Percentiles rank a stretch among this genome's conserved stretches.
phyloP scores from a whole-genome alignment of 2,797 vertebrate genomes.

The Miichthys miiuy region DNA sequence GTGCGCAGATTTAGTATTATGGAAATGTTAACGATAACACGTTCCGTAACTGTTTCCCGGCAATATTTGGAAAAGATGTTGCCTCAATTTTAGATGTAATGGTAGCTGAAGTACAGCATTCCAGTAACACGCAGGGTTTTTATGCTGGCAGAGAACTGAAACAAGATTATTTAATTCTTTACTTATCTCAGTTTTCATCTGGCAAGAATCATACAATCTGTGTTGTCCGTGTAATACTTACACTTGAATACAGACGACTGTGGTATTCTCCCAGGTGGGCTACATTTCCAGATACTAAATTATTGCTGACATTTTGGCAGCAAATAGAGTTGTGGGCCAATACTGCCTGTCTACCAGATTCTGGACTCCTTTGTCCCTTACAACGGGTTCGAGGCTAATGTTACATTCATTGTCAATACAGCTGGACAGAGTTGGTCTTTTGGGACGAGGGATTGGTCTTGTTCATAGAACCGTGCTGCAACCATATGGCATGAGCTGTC shows the following conservation, averaged over 20 bases:
- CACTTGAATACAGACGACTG: constrained; percentile 34
- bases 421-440: constrained; percentile 61
- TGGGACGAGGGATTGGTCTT: constrained; percentile 55
- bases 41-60: constrained; percentile 19
- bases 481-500: constrained; percentile 56
- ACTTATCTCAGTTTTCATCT: constrained; percentile 40
- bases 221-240: constrained; percentile 45
- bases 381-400: constrained; percentile 55
- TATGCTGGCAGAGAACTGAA: constrained; percentile 11
- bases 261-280: constrained; percentile 63
- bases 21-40: constrained; percentile 35
- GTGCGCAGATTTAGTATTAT: constrained; percentile 39
- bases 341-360: constrained; percentile 46
- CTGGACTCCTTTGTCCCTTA: constrained; percentile 41
- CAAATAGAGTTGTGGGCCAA: constrained; percentile 62
- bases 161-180: constrained; percentile 36
- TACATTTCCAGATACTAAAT: constrained; percentile 67
- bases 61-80: constrained; percentile 34
- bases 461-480: constrained; percentile 51
- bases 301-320: constrained; percentile 78
- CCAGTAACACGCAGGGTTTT: constrained; percentile 15
- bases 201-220: constrained; percentile 33
- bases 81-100: constrained; percentile 31
- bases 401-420: constrained; percentile 75
- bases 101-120: constrained; percentile 4